Base-by-base conservation (phyloP, 2,797 vertebrate species). In the Perdix hodgsoniae region DNA sequence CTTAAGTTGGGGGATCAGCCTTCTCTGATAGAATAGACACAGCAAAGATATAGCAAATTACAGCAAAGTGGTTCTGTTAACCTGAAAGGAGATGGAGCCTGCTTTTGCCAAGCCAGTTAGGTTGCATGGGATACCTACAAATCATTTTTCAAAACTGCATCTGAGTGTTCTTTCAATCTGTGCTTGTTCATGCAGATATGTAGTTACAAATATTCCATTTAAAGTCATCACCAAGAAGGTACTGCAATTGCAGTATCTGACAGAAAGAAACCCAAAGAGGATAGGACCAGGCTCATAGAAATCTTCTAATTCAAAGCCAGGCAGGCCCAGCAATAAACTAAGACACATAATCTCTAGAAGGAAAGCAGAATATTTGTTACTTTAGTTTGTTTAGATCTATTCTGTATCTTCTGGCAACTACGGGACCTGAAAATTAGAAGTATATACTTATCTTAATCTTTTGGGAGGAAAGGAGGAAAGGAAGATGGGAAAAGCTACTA, bases 361-460 rank as follows among this genome's bases (percentile, higher is more conserved):
- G 37, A 69, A 76, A 44, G 0, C 0, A 1, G 24, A 67, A 69
- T 4, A 21, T 60, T 84, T 79, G 50, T 52, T 57, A 21, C 35
- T 65, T 66, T 29, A 9, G 16, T 73, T 72, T 78, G 9, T 66
- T 83, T 63, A 39, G 11, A 56, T 14, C 31, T 72, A 56, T 86
- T 31, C 18, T 77, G 3, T 56, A 5, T 50, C 23, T 54, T 80
- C 22, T 59, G 56, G 14, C 33, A 76, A 22, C 31, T 6, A 10
- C 52, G 69, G 12, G 9, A 7, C 6, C 9, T 77, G 27, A 39
- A 49, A 88, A 64, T 69, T 65, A 47, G 69, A 10, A 72, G 3
- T 35, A 29, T 63, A 13, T 44, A 52, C 5, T 61, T 72, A 9
- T 35, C 24, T 69, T 65, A 33, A 76, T 14, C 16, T 54, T 86